Evolutionary conservation across 2,797 vertebrate species (phyloP), one percentile per base, ranked within the genome.

Genomic region (Anisognathus igniventris): DNA sequence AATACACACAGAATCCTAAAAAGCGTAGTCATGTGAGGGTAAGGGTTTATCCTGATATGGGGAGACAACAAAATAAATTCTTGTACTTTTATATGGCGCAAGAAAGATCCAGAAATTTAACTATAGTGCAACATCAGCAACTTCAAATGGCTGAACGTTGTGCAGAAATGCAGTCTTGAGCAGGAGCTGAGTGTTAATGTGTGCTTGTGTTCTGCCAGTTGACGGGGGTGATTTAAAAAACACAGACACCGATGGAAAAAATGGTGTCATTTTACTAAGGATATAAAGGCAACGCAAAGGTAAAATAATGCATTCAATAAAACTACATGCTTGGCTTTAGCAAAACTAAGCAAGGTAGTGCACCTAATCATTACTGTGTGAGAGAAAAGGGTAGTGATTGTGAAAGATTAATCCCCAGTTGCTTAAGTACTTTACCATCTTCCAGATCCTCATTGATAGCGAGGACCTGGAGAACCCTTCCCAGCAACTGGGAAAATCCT

Each of bases 271-370:
- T 65, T 78, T 56, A 44, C 18, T 56, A 14, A 27, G 51, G 27
- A 18, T 47, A 18, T n/a, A 28, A 47, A 56, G 14, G 23, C 33
- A n/a, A n/a, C 28, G 22, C 14, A 27, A 47, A 66, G 16, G 27
- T 39, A 47, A 47, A 56, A 47, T 14, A 56, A 27, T 18, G 7
- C 7, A 27, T 39, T 27, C 9, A 47, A 5, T 39, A 22, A 56
- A 66, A 56, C 7, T 22, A 47, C 18, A 6, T 0, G 0, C 28
- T 66, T n/a, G 18, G 11, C 51, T 66, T 66, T n/a, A 56, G 28
- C 42, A 47, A 37, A 37, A 37, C 10, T 37, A 37, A 37, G 37
- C 37, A 35, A 35, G 35, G 35, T 35, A 10, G 35, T 35, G 35
- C 33, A 8, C 17, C 22, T 45, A n/a, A n/a, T 56, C 4, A 0